Conservation (phyloP, 1,140 invertebrate genomes). For the Armadillidium nasatum region DNA sequence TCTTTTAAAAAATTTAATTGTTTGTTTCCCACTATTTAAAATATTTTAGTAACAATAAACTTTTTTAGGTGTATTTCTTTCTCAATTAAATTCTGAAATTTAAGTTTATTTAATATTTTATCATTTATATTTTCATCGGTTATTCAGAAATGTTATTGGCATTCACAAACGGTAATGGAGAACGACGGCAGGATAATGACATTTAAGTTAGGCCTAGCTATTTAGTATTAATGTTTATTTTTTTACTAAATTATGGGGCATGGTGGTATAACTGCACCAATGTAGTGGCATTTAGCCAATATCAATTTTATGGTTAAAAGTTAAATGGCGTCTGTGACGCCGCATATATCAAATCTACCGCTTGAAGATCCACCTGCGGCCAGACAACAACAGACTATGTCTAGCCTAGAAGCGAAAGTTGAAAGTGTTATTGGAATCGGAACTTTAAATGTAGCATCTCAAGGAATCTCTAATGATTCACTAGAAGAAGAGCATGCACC, state of each 20-base stretch:
- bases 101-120: too few species aligned
- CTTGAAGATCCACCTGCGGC: conserved; percentile 4
- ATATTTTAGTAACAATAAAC: too few species aligned
- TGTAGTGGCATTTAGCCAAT: background rate
- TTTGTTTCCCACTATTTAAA: too few species aligned
- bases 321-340: conserved; percentile 2
- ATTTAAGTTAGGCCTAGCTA: too few species aligned
- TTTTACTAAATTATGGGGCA: conserved; percentile 1
- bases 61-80: too few species aligned
- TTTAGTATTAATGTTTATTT: background rate
- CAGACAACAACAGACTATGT: background rate
- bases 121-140: too few species aligned
- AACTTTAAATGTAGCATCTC: background rate
- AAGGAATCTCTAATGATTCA: background rate
- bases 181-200: too few species aligned
- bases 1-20: too few species aligned
- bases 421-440: conserved; percentile 1
- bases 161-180: too few species aligned
- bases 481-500: background rate
- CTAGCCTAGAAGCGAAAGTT: conserved; percentile 1
- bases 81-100: too few species aligned
- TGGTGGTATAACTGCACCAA: background rate
- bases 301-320: background rate
- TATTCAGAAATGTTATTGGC: too few species aligned
- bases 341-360: background rate